Conservation (phyloP, 2,888 invertebrate genomes). For the Chrysodeixis includens region DNA sequence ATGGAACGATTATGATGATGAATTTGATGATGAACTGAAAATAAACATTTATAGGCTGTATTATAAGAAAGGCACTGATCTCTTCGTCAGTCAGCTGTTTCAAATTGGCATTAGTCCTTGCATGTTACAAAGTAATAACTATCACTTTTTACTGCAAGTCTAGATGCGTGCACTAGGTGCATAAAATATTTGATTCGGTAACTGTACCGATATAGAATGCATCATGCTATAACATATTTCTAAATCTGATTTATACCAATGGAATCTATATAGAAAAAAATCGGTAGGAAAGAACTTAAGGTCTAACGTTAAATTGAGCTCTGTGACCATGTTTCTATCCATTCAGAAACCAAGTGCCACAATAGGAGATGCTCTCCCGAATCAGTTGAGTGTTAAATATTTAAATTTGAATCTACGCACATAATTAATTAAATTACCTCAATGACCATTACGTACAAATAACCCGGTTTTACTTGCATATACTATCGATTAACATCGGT, state of each 20-base stretch:
- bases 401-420: no score
- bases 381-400: no score
- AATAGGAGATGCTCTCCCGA: no score
- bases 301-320: no score
- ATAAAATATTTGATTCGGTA: constrained; percentile 14
- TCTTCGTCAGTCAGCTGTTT: not conserved
- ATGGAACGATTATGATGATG: no score
- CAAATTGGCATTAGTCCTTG: constrained; percentile 7
- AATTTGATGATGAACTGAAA: no score
- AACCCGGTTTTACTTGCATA: constrained; percentile 4
- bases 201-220: constrained; percentile 8
- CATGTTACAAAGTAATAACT: constrained; percentile 31
- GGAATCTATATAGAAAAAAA: not conserved
- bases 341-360: no score
- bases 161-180: constrained; percentile 30
- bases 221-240: constrained; percentile 1
- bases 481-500: not conserved
- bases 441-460: not conserved
- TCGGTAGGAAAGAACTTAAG: not conserved
- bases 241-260: not conserved
- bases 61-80: not conserved
- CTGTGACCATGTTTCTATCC: no score
- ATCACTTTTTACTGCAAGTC: constrained; percentile 37
- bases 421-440: not conserved
- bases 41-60: no score